These are phyloP conservation scores for Oncorhynchus tshawytscha DNA, from an alignment of 2,113 vertebrate genomes.

Conservation along the genomic window DNA sequence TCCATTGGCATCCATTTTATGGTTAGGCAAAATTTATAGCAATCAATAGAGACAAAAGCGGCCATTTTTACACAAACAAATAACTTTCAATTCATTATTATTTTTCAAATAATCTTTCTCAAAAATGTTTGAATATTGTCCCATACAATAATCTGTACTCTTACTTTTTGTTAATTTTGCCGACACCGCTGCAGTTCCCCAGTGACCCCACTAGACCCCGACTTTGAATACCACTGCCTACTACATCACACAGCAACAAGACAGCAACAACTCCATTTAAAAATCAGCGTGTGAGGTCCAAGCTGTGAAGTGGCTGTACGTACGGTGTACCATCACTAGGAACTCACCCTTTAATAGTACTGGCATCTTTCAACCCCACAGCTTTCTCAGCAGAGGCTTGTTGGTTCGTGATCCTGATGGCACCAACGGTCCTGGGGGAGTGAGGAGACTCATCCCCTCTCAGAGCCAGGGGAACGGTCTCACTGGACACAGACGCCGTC, in stretches of 20 bases:
- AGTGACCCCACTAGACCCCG: too few species aligned
- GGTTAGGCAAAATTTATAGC: neutral
- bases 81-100: too few species aligned
- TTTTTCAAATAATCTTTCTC: too few species aligned
- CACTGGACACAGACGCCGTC: slow-evolving; percentile 12
- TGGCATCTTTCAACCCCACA: neutral
- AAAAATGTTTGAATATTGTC: too few species aligned
- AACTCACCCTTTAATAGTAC: slow-evolving; percentile 51
- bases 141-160: too few species aligned
- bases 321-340: neutral
- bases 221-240: too few species aligned
- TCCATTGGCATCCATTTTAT: too few species aligned
- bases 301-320: neutral
- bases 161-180: too few species aligned
- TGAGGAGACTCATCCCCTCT: slow-evolving; percentile 21
- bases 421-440: slow-evolving; percentile 18
- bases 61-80: too few species aligned
- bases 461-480: slow-evolving; percentile 7
- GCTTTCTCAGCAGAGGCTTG: slow-evolving; percentile 5
- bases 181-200: too few species aligned
- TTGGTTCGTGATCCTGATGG: slow-evolving; percentile 40
- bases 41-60: neutral
- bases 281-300: too few species aligned
- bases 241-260: neutral
- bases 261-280: neutral